Base-by-base conservation (phyloP, 2,888 invertebrate genomes). In the Orthosia incerta region DNA sequence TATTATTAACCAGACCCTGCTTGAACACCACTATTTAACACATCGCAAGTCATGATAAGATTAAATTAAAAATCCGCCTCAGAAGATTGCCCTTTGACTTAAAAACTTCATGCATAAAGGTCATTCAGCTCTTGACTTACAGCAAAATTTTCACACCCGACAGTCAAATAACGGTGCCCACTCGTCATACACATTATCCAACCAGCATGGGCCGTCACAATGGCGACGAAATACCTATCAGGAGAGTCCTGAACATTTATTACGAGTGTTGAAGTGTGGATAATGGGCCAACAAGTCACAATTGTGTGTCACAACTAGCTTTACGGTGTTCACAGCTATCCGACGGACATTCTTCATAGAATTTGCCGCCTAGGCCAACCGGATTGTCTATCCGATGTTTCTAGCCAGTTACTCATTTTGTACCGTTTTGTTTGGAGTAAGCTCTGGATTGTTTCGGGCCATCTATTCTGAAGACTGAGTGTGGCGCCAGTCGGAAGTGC, bases 131-230 rank as follows among this genome's bases (percentile, higher is more conserved):
- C 50, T 15, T 74, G 51, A 80, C 64, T 75, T 83, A 59, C 79
- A 70, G 81, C 74, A 84, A 84, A 84, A 79, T 80, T 76, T 89
- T 81, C 56, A 86, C 85, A 87, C 79, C 82, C 68, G 78, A 77
- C 79, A 82, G 74, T 72, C 76, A 77, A 74, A 83, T 87, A 87
- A 87, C 86, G 86, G 86, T 72, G 70, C 71, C 69, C 79, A 83
- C 71, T 64, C 80, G 87, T 85, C 87, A 86, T 80, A 76, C 80
- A 86, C 80, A 89, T 89, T 86, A 88, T 85, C 88, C 85, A 89
- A 67, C 16, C 61, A 67, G 59, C 67, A 68, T 50, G 51, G 64
- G 59, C 66, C 74, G 71, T 82, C 57, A 85, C 83, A 83, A 83
- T 74, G 76, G 80, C 65, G 39, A 69, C 71, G 71, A 78, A 79